Evolutionary conservation across 2,888 invertebrate genomes (phyloP), one percentile per base, ranked within the genome.

Genomic region (Drosophila formosana): DNA sequence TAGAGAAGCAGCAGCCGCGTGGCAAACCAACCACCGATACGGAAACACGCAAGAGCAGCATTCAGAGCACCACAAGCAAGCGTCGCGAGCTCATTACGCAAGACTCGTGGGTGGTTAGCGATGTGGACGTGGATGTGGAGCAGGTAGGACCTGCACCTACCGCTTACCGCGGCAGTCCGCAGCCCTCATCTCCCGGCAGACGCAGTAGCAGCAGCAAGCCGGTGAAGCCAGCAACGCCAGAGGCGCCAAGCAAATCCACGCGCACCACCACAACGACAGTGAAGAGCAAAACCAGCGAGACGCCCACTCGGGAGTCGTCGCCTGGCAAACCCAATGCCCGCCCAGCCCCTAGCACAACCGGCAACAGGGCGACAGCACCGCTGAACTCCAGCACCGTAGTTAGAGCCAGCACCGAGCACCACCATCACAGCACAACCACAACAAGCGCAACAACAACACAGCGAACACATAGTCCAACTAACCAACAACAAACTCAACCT

Each of bases 341-440:
- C 6, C 11, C 37, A 37, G 11, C n/a, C n/a, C 37, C 30, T 45
- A 60, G 32, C 39, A 57, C 25, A 1, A 18, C 18, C 18, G 18
- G 18, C 28, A 34, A 11, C 49, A 55, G 32, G 39, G 55, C 43
- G 26, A 57, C 75, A 37, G 39, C 46, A 41, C 47, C 34, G 65
- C 28, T 13, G 60, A 66, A 62, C 53, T 55, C 55, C 55, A 62
- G 11, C 43, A 78, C 74, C 57, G 72, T 78, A 71, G 76, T 75
- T 74, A 85, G 79, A 72, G 77, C 74, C 62, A 83, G 82, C 76
- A 87, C 85, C 72, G 90, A 90, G 78, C 89, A 89, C 78, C 90
- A 90, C 78, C 90, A 90, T 77, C 90, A 90, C 78, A 90, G 58
- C 77, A 85, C 70, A 57, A 77, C 57, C 66, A 72, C 70, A 65